Evolutionary conservation across 2,888 invertebrate species (phyloP).

Genomic region (Drosophila leonis): DNA sequence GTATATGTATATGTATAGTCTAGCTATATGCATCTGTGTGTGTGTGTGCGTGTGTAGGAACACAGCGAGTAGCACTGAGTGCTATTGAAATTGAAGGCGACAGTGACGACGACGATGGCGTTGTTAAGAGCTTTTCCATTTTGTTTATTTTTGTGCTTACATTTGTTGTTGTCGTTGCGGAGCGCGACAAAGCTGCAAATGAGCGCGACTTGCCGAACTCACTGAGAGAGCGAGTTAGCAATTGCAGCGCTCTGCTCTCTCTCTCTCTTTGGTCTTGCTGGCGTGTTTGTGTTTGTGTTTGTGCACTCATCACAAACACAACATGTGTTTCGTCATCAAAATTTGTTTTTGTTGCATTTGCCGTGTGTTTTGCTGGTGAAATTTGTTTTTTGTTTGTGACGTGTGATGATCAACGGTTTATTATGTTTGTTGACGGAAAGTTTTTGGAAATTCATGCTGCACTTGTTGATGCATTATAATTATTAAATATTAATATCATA

Average conservation of each 20-base stretch:
- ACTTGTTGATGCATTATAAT: background rate
- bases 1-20: constrained; percentile 22
- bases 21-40: background rate
- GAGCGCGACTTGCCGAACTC: constrained; percentile 37
- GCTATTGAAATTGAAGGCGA: constrained; percentile 78
- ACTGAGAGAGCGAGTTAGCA: constrained; percentile 1
- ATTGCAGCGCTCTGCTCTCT: constrained; percentile 17
- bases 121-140: constrained; percentile 66
- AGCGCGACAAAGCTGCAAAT: constrained; percentile 71
- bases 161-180: constrained; percentile 49
- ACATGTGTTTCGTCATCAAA: constrained; percentile 82
- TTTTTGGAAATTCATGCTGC: background rate
- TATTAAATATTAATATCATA: background rate
- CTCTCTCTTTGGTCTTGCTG: constrained; percentile 5
- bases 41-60: constrained; percentile 23
- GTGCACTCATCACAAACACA: constrained; percentile 62
- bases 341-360: constrained; percentile 64
- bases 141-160: constrained; percentile 69
- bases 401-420: constrained; percentile 19
- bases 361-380: constrained; percentile 50
- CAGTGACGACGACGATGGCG: constrained; percentile 54
- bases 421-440: constrained; percentile 13
- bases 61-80: constrained; percentile 58
- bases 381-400: constrained; percentile 22
- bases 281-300: constrained; percentile 9